Evolutionary conservation across 2,797 vertebrate genomes (phyloP).

Genomic region (Falco berigora): DNA sequence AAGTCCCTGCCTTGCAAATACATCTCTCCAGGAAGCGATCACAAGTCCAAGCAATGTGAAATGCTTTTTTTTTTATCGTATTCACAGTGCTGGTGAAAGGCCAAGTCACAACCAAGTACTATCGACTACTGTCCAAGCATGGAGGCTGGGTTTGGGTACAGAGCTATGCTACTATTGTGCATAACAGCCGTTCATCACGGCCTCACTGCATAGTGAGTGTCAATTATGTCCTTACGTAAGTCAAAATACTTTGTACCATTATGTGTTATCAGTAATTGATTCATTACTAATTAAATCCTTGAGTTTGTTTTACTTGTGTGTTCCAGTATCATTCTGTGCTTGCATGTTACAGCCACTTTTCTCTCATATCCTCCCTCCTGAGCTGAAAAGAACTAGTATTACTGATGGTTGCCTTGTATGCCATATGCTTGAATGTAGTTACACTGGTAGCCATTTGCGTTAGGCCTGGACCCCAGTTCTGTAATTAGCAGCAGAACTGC

Average conservation of each 20-base stretch:
- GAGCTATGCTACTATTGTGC: conserved; percentile 81
- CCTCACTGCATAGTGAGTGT: conserved; percentile 86
- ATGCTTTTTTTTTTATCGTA: not conserved
- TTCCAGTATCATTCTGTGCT: no score
- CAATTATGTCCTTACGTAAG: conserved; percentile 86
- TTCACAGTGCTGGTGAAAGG: conserved; percentile 90
- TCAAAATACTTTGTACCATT: conserved; percentile 67
- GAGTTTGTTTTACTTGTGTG: not conserved
- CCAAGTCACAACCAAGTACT: conserved; percentile 84
- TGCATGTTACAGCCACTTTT: not conserved
- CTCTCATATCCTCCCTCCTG: not conserved
- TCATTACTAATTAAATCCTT: not conserved
- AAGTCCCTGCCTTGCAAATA: not conserved
- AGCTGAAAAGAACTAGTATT: not conserved
- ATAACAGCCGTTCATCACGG: conserved; percentile 82
- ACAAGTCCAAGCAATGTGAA: not conserved
- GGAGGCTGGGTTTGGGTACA: conserved; percentile 83
- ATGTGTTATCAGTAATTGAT: not conserved
- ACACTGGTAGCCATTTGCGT: not conserved
- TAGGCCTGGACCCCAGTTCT: not conserved
- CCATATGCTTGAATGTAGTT: not conserved
- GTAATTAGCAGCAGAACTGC: not conserved
- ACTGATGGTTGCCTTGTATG: not conserved
- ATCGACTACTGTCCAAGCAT: conserved; percentile 77
- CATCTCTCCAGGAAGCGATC: not conserved